Conservation (phyloP, 2,797 vertebrate genomes). For the Benthosema pterotum region DNA sequence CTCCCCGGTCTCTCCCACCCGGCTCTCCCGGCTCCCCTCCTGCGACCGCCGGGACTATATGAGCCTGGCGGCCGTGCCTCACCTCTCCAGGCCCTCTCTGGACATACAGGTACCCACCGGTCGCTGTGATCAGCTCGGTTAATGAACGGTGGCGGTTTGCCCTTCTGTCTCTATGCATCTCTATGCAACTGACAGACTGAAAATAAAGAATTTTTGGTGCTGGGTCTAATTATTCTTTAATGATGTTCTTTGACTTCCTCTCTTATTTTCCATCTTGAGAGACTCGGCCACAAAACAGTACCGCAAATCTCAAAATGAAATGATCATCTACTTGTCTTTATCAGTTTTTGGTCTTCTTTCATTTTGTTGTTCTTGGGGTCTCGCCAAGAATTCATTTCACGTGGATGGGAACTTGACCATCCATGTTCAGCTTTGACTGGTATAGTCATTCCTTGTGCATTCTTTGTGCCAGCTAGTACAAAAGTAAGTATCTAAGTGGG, state of each 20-base stretch:
- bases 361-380: neutral
- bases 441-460: too few relatives aligned
- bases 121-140: constrained; percentile 51
- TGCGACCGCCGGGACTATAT: constrained; percentile 77
- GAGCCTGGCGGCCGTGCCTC: constrained; percentile 82
- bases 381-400: neutral
- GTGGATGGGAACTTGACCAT: too few relatives aligned
- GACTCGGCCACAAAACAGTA: constrained; percentile 2
- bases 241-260: constrained; percentile 1
- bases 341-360: neutral
- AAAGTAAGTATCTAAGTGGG: too few relatives aligned
- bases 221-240: constrained; percentile 37
- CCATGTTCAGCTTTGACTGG: too few relatives aligned
- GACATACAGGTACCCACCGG: constrained; percentile 73
- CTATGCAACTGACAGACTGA: too few relatives aligned
- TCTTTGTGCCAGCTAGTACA: too few relatives aligned
- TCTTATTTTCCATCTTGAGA: constrained; percentile 11
- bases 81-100: constrained; percentile 70
- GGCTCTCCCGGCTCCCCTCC: constrained; percentile 49
- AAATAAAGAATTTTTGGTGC: constrained; percentile 47
- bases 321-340: neutral
- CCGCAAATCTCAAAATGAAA: neutral
- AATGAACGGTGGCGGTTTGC: constrained; percentile 60
- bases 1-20: constrained; percentile 53
- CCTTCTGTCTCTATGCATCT: neutral